phyloP scores from a whole-genome alignment of 1,140 invertebrate species.

The Vanessa tameamea region DNA sequence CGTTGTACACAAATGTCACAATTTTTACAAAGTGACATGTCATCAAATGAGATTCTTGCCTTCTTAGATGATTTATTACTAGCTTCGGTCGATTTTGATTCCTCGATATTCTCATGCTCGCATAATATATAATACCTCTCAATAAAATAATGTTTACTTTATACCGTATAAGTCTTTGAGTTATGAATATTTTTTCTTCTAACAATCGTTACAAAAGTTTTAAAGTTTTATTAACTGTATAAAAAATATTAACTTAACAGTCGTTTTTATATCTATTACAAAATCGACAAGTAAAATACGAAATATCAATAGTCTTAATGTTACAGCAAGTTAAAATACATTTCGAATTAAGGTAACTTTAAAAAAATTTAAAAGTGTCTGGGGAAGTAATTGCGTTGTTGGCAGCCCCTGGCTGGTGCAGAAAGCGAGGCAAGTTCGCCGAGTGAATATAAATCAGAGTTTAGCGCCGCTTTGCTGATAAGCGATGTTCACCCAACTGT shows the following conservation, averaged over 20 bases:
- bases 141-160: no score
- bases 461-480: constrained; percentile 48
- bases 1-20: background rate
- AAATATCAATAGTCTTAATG: background rate
- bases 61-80: constrained; percentile 9
- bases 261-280: background rate
- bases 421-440: constrained; percentile 38
- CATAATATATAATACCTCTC: no score
- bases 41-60: background rate
- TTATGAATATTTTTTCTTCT: no score
- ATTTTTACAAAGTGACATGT: background rate
- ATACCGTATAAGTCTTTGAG: no score
- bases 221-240: background rate
- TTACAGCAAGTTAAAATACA: background rate
- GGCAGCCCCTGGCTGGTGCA: constrained; percentile 33
- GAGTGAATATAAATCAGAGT: constrained; percentile 62
- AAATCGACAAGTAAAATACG: background rate
- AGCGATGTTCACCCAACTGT: constrained; percentile 45
- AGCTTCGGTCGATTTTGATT: background rate
- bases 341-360: background rate
- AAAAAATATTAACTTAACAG: no score
- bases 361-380: constrained; percentile 26
- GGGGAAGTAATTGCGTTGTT: constrained; percentile 34
- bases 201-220: background rate
- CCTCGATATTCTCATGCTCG: no score